Evolutionary conservation across 2,888 invertebrate genomes (phyloP), one percentile per base, ranked within the genome.

Genomic region (Emmelina monodactyla): DNA sequence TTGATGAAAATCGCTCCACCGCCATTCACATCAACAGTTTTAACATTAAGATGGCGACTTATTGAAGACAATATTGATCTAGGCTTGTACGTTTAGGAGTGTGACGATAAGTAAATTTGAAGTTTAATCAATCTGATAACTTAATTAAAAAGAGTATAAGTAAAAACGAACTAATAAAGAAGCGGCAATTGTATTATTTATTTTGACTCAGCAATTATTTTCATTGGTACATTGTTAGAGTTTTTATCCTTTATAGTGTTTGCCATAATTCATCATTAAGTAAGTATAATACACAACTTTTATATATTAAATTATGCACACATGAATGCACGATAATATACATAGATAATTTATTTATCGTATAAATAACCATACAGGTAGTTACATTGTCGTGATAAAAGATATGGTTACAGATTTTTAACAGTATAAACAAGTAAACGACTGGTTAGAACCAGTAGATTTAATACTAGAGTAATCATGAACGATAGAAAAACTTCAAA

Each of bases 361-460:
- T 75, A 73, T 69, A 75, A 69, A 75, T 70, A 73, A 72, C 70
- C 71, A 70, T 72, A 73, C 60, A 62, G n/a, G n/a, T n/a, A n/a
- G 63, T 64, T 68, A 73, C 66, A 73, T 29, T 65, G 62, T 49
- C 45, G 58, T 63, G 69, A 65, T 72, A 70, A 70, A 69, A 71
- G 75, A 76, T 78, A 76, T 76, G 73, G 60, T 60, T 72, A 73
- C 62, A 70, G 66, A 62, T 64, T 64, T 56, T 64, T 73, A 79
- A 79, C 76, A 78, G 58, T 73, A 76, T 78, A 76, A 76, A 78
- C 72, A 71, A 70, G 76, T 75, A 73, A 79, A 76, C 78, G 78
- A 73, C 60, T 71, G n/a, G n/a, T n/a, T 71, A 61, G 66, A 75
- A 72, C 69, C 46, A 73, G 75, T 71, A 62, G 63, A 65, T 63